Evolutionary conservation across 2,888 invertebrate species (phyloP).

Genomic region (Helicoverpa assulta): DNA sequence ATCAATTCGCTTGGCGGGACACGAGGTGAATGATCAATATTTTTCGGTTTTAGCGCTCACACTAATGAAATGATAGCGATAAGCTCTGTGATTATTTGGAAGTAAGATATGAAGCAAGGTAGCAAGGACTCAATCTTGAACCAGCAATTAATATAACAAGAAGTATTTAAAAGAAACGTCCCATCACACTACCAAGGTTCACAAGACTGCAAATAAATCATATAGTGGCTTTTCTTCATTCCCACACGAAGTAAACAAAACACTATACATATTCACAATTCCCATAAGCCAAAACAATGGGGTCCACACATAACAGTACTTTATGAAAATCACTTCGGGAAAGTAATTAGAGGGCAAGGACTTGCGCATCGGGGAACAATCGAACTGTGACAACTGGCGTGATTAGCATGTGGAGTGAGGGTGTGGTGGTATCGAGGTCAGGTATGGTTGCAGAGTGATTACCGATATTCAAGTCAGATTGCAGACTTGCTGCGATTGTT

Average conservation of each 20-base stretch:
- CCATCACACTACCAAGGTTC: neutral
- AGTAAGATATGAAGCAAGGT: conserved; percentile 1
- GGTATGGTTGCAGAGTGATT: conserved; percentile 44
- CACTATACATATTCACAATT: conserved; percentile 50
- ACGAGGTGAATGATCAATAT: conserved; percentile 58
- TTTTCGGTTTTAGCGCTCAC: conserved; percentile 24
- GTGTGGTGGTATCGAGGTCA: conserved; percentile 65
- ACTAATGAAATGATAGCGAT: conserved; percentile 49
- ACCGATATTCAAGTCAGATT: conserved; percentile 37
- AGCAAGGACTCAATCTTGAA: conserved; percentile 12
- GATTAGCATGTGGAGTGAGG: conserved; percentile 68
- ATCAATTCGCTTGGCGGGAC: conserved; percentile 61
- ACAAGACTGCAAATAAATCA: conserved; percentile 1
- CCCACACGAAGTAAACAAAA: conserved; percentile 45
- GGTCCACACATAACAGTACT: conserved; percentile 59
- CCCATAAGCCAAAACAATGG: conserved; percentile 54
- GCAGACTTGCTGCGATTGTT: conserved; percentile 14
- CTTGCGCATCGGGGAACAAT: conserved; percentile 65
- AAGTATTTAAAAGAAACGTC: neutral
- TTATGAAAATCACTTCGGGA: conserved; percentile 67
- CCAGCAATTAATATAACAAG: neutral
- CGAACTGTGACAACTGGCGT: conserved; percentile 65
- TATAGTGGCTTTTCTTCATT: conserved; percentile 7
- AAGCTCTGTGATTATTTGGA: conserved; percentile 7
- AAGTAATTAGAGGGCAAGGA: conserved; percentile 65